Base-by-base conservation (phyloP, 2,888 invertebrate genomes). In the Ophraella communa region DNA sequence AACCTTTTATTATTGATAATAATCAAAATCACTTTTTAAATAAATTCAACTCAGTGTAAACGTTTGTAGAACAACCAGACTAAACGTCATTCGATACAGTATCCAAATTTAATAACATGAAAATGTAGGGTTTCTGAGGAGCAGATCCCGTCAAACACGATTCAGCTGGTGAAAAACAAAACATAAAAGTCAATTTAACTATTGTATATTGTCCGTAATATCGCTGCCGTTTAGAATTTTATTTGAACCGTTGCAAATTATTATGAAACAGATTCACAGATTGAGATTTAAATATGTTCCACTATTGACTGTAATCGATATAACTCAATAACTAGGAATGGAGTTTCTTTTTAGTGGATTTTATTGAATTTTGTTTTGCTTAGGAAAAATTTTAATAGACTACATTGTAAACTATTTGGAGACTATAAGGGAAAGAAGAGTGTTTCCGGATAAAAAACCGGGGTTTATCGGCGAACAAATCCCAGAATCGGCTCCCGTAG, bases 331-430 rank as follows among this genome's bases (percentile, higher is more conserved):
- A n/a, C n/a, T n/a, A n/a, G n/a, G n/a, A n/a, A n/a, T n/a, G n/a
- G n/a, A n/a, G n/a, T n/a, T n/a, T n/a, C n/a, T n/a, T n/a, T n/a
- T n/a, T n/a, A n/a, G n/a, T n/a, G n/a, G n/a, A n/a, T n/a, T n/a
- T n/a, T n/a, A 39, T 3, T 44, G 21, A 39, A 39, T 33, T 23
- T 53, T 18, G 51, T n/a, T 20, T 56, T 56, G 30, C 35, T 8
- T 42, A 76, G 76, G 76, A 14, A 98, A 98, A 82, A 95, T 98
- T 84, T 92, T 98, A 91, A 94, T 99, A 65, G 98, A 99, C 84
- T 99, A 95, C 82, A 97, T 99, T 73, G 97, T 97, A 0, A 95
- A 98, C 80, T 99, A 99, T 81, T 83, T 98, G 79, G 92, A 94
- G 82, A 93, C 91, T 73, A 95, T 99, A 66, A 87, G 97, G 0